Evolutionary conservation across 2,888 invertebrate species (phyloP).

Genomic region (Eupithecia exiguata): DNA sequence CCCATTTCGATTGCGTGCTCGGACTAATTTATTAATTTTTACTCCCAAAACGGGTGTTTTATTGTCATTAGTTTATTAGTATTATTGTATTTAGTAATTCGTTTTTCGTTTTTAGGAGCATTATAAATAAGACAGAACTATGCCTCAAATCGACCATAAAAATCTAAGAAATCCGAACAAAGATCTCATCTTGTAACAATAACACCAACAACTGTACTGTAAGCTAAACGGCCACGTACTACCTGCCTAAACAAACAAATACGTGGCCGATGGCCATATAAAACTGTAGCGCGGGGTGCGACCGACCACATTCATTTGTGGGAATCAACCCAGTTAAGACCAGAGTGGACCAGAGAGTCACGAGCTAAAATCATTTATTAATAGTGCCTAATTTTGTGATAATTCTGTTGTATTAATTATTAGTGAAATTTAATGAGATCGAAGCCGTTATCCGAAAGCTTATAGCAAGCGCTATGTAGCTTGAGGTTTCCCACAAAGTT

Average conservation of each 20-base stretch:
- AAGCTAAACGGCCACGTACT: not conserved
- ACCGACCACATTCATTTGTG: not conserved
- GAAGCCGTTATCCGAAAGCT: not conserved
- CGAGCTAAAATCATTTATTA: not conserved
- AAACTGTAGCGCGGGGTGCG: not conserved
- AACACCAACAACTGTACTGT: not conserved
- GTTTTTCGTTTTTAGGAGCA: too few relatives aligned
- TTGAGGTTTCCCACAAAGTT: not conserved
- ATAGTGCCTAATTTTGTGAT: not conserved
- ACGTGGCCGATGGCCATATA: not conserved
- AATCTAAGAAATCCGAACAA: slow-evolving; percentile 1
- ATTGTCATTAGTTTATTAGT: too few relatives aligned
- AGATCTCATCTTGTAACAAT: not conserved
- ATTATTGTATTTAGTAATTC: too few relatives aligned
- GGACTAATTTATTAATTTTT: not conserved
- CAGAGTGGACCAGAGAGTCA: not conserved
- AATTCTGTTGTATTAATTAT: not conserved
- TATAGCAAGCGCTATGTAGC: not conserved
- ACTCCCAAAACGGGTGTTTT: too few relatives aligned
- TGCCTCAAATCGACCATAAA: not conserved
- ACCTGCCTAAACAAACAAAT: not conserved
- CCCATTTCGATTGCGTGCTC: not conserved
- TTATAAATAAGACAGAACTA: too few relatives aligned
- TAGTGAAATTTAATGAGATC: not conserved
- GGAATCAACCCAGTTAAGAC: not conserved